Conservation (phyloP, 2,797 vertebrate genomes). For the Oreortyx pictus region DNA sequence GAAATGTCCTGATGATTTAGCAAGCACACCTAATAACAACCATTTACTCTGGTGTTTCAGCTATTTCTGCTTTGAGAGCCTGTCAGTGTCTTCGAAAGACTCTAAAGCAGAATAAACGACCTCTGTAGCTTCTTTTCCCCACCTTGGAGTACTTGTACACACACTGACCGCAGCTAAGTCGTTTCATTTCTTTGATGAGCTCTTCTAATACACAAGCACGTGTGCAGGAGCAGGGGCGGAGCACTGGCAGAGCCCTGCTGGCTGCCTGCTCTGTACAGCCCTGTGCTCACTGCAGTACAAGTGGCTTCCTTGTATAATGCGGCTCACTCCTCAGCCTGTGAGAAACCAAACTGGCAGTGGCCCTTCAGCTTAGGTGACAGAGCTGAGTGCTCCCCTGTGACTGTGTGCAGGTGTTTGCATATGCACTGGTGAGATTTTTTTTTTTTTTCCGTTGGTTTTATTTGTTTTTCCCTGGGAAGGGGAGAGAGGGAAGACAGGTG, state of each 20-base stretch:
- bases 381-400: conserved; percentile 1
- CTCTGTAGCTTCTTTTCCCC: not conserved
- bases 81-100: not conserved
- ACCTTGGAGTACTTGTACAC: not conserved
- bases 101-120: conserved; percentile 8
- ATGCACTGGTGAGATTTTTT: not conserved
- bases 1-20: not conserved
- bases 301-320: not conserved
- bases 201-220: not conserved
- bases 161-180: not conserved
- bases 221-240: not conserved
- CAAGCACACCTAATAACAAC: not conserved
- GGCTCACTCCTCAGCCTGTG: not conserved
- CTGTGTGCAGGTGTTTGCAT: rapidly evolving
- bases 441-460: not conserved
- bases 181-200: not conserved
- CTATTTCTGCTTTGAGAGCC: not conserved
- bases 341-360: conserved; percentile 33
- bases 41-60: not conserved
- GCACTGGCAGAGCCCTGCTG: not conserved
- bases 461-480: rapidly evolving
- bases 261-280: not conserved
- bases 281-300: rapidly evolving
- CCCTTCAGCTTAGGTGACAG: not conserved
- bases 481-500: not conserved